phyloP scores from a whole-genome alignment of 2,888 invertebrate genomes.

The Cremastobaeus sp. region DNA sequence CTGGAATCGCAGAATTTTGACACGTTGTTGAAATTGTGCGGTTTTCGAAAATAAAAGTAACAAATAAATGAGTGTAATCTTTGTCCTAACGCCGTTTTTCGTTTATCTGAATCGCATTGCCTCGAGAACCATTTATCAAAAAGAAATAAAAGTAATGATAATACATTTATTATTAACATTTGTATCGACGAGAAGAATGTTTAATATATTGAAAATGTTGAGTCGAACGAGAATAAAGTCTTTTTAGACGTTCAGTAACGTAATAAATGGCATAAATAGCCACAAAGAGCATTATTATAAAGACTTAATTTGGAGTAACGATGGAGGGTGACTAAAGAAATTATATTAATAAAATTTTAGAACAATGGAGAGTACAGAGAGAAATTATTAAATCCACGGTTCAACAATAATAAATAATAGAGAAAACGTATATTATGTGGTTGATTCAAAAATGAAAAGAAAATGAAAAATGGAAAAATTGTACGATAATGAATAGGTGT shows the following conservation, averaged over 20 bases:
- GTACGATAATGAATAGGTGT: conserved; percentile 65
- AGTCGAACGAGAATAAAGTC: conserved; percentile 27
- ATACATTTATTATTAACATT: conserved; percentile 70
- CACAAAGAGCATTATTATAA: conserved; percentile 68
- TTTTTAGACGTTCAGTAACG: conserved; percentile 45
- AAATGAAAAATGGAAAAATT: conserved; percentile 22
- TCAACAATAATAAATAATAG: conserved; percentile 59
- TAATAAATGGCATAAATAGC: conserved; percentile 58
- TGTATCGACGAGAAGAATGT: conserved; percentile 72
- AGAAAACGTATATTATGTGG: conserved; percentile 59
- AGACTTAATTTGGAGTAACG: conserved; percentile 66
- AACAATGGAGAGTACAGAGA: conserved; percentile 33
- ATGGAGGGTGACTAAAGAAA: conserved; percentile 30
- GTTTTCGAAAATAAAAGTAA: conserved; percentile 23
- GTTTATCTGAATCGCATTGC: conserved; percentile 44
- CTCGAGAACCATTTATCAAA: conserved; percentile 38
- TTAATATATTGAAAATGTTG: conserved; percentile 72
- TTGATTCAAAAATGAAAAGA: conserved; percentile 46
- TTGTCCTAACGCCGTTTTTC: conserved; percentile 30
- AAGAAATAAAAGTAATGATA: background rate
- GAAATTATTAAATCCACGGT: conserved; percentile 55
- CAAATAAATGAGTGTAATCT: conserved; percentile 1
- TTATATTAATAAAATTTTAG: conserved; percentile 53
- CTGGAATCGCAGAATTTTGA: conserved; percentile 41
- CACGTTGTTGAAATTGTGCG: conserved; percentile 35